Conservation (phyloP, 2,797 vertebrate species). For the Staurois parvus region DNA sequence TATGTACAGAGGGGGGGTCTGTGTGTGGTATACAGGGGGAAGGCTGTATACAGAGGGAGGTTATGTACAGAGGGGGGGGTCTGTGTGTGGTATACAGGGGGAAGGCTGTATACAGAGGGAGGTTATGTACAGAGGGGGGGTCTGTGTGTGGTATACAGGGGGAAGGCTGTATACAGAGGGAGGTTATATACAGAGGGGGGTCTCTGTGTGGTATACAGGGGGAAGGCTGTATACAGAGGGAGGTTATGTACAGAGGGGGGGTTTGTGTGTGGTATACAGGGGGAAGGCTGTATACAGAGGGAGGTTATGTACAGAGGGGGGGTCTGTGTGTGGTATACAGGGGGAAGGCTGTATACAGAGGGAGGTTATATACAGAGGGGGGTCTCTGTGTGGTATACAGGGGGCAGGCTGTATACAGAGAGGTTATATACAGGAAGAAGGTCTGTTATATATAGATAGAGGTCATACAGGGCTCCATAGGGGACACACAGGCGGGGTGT, state of each 20-base stretch:
- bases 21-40: neutral
- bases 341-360: neutral
- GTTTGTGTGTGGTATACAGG: neutral
- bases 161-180: too few relatives aligned
- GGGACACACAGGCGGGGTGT: neutral
- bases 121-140: too few relatives aligned
- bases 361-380: neutral
- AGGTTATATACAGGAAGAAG: neutral
- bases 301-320: neutral
- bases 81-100: neutral
- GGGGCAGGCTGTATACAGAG: too few relatives aligned
- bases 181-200: too few relatives aligned
- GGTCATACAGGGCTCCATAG: neutral
- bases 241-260: neutral
- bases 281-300: neutral
- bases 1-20: too few relatives aligned
- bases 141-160: too few relatives aligned
- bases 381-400: neutral
- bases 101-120: neutral
- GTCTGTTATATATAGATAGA: neutral
- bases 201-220: neutral
- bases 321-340: too few relatives aligned
- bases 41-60: neutral
- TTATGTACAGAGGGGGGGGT: neutral
- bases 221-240: neutral